Percentiles rank a stretch among this genome's conserved stretches.
These are phyloP conservation scores for Xanthorhoe designata DNA, from an alignment of 2,888 invertebrate genomes.

Conservation along the genomic window DNA sequence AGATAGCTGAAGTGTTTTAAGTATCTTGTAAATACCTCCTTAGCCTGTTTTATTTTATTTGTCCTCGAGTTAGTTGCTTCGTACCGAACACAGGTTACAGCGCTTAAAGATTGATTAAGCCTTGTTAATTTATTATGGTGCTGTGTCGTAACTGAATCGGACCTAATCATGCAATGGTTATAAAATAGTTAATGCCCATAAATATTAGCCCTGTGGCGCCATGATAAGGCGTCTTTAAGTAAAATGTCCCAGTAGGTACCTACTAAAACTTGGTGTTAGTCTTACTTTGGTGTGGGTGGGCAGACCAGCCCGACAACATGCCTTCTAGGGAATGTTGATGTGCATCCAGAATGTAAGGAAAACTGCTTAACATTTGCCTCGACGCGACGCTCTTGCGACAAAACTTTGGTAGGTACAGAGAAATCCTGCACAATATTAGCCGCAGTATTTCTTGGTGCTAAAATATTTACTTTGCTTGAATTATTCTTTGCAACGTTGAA, in stretches of 20 bases:
- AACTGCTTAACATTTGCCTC: slow-evolving; percentile 50
- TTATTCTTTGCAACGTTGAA: not conserved
- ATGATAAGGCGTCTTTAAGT: slow-evolving; percentile 59
- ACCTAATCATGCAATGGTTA: slow-evolving; percentile 33
- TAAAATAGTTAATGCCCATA: slow-evolving; percentile 48
- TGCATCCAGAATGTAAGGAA: slow-evolving; percentile 67
- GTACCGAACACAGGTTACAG: not conserved
- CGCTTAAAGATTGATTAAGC: not conserved
- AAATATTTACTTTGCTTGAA: not conserved
- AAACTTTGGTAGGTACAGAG: slow-evolving; percentile 16
- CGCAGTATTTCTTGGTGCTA: not conserved
- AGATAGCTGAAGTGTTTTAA: not conserved
- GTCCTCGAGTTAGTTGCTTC: not conserved
- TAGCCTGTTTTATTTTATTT: not conserved
- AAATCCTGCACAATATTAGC: slow-evolving; percentile 3
- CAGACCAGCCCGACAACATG: slow-evolving; percentile 63
- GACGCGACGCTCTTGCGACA: slow-evolving; percentile 23
- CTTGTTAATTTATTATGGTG: slow-evolving; percentile 8
- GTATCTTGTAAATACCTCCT: not conserved
- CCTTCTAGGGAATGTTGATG: slow-evolving; percentile 80
- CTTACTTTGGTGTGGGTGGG: slow-evolving; percentile 59
- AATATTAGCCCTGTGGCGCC: slow-evolving; percentile 59
- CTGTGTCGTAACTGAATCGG: slow-evolving; percentile 29
- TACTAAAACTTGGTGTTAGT: slow-evolving; percentile 57
- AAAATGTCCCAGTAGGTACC: slow-evolving; percentile 60